Percentiles rank a stretch among this genome's conserved stretches.
These are phyloP conservation scores for Nephrocerus scutellatus DNA, from an alignment of 2,888 invertebrate species.

Conservation along the genomic window DNA sequence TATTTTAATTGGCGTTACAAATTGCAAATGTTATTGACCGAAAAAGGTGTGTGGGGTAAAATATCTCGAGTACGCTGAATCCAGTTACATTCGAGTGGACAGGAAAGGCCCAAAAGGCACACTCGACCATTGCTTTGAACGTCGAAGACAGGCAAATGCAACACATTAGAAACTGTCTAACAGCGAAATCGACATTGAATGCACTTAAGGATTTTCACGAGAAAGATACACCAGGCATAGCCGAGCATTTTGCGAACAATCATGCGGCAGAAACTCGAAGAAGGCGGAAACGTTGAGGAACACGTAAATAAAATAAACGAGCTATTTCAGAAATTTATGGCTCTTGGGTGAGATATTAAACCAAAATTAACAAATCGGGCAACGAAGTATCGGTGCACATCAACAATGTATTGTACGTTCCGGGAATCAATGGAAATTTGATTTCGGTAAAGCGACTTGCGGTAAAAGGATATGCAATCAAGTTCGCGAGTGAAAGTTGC, in stretches of 20 bases:
- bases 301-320: constrained; percentile 17
- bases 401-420: constrained; percentile 18
- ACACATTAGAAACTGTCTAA: constrained; percentile 7
- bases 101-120: constrained; percentile 9
- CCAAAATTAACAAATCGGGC: constrained; percentile 14
- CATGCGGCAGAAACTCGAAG: constrained; percentile 14
- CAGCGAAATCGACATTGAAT: constrained; percentile 12
- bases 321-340: constrained; percentile 12
- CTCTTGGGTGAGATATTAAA: constrained; percentile 8
- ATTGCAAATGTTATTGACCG: no score
- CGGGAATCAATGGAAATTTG: constrained; percentile 16
- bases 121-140: constrained; percentile 13
- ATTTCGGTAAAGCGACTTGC: constrained; percentile 13
- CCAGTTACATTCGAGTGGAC: constrained; percentile 3
- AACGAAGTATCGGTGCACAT: not conserved
- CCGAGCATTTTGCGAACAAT: constrained; percentile 19
- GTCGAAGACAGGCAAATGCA: constrained; percentile 15
- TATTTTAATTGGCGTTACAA: no score
- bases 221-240: constrained; percentile 12
- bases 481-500: no score
- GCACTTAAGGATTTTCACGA: constrained; percentile 14
- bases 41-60: no score
- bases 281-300: constrained; percentile 15
- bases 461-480: no score
- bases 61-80: no score